These are phyloP conservation scores for Procambarus virginalis DNA, from an alignment of 1,140 invertebrate species.

Conservation along the genomic window DNA sequence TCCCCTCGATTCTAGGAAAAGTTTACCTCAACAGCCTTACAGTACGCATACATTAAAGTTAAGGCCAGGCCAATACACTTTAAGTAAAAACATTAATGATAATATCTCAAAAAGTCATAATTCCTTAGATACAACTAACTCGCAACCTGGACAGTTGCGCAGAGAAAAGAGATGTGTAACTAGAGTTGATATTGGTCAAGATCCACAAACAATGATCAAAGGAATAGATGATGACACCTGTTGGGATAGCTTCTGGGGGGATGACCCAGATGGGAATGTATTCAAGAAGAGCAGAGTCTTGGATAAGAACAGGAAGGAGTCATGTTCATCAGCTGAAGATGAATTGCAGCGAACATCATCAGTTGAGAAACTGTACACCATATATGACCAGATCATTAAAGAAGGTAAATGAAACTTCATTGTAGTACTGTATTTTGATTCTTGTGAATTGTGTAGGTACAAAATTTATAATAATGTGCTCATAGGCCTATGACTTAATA, in stretches of 20 bases:
- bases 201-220: conserved; percentile 17
- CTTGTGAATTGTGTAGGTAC: too few species aligned
- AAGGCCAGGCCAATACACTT: not conserved
- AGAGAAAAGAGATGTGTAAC: conserved; percentile 2
- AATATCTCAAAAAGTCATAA: not conserved
- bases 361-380: conserved; percentile 52
- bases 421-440: not conserved
- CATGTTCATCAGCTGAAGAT: not conserved
- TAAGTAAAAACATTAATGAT: not conserved
- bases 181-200: not conserved
- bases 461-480: too few species aligned
- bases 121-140: not conserved
- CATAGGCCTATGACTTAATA: too few species aligned
- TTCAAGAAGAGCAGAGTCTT: not conserved
- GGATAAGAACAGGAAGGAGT: not conserved
- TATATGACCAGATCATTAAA: conserved; percentile 60
- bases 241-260: conserved; percentile 46
- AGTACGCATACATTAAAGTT: not conserved
- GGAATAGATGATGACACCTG: conserved; percentile 21
- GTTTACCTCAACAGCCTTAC: not conserved
- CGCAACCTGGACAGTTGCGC: not conserved
- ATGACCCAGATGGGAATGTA: conserved; percentile 38
- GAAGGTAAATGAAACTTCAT: conserved; percentile 29
- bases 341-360: conserved; percentile 6
- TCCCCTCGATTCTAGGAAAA: not conserved